Evolutionary conservation across 37 sponge, comb jelly and placozoan genomes (phyloP).

Genomic region (Aplysina aerophoba): DNA sequence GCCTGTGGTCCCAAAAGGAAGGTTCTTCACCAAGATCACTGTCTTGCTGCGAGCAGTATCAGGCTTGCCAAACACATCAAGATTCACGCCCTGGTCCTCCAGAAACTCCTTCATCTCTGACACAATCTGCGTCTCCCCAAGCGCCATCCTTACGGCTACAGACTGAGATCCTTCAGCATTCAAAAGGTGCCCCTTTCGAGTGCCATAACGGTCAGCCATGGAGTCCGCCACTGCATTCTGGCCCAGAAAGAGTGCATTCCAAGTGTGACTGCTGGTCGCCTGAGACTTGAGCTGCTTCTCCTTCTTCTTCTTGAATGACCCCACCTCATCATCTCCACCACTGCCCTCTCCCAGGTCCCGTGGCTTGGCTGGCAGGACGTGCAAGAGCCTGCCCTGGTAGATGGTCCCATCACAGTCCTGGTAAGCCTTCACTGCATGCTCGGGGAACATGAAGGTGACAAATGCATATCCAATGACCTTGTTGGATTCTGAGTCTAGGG

Average conservation of each 20-base stretch:
- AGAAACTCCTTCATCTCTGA: slow-evolving; percentile 88
- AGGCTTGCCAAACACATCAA: slow-evolving; percentile 71
- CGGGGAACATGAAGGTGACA: slow-evolving; percentile 94
- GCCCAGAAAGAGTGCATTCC: slow-evolving; percentile 96
- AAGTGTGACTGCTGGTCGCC: slow-evolving; percentile 74
- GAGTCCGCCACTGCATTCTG: slow-evolving; percentile 91
- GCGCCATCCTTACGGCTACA: slow-evolving; percentile 89
- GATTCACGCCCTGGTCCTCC: slow-evolving; percentile 77
- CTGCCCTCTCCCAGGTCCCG: slow-evolving; percentile 7
- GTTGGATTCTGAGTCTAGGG: slow-evolving; percentile 74
- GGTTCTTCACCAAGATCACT: slow-evolving; percentile 88
- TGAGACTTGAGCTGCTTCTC: slow-evolving; percentile 65
- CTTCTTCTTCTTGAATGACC: slow-evolving; percentile 81
- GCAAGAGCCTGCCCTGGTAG: slow-evolving; percentile 89
- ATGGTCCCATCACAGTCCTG: slow-evolving; percentile 79
- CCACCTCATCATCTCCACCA: slow-evolving; percentile 3
- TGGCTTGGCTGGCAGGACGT: slow-evolving; percentile 84
- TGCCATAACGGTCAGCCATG: slow-evolving; percentile 69
- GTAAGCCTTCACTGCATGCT: slow-evolving; percentile 87
- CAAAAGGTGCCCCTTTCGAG: slow-evolving; percentile 77
- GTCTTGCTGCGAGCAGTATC: slow-evolving; percentile 80
- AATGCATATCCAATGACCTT: slow-evolving; percentile 85
- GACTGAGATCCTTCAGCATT: slow-evolving; percentile 61
- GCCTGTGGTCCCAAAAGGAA: slow-evolving; percentile 77
- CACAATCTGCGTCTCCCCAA: slow-evolving; percentile 95